Evolutionary conservation across 2,797 vertebrate species (phyloP).

Genomic region (Sus cebifrons): DNA sequence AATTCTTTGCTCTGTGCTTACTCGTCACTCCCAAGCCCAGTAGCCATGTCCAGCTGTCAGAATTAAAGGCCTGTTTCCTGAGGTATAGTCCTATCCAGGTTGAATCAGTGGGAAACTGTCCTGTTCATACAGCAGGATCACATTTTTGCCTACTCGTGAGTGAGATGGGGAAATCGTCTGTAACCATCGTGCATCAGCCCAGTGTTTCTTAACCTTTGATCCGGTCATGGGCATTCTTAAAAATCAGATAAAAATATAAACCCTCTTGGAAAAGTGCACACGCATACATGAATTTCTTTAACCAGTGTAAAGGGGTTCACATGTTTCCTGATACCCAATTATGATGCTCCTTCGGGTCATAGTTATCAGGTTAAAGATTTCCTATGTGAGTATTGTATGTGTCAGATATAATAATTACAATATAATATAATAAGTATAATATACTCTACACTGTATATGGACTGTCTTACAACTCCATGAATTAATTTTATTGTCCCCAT

Average conservation of each 20-base stretch:
- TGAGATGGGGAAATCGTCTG: not conserved
- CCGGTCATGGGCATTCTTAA: not conserved
- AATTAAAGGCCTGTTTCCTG: not conserved
- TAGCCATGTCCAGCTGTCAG: not conserved
- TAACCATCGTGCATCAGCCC: not conserved
- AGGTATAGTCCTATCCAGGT: not conserved
- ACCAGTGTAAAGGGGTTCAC: not conserved
- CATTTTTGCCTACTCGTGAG: not conserved
- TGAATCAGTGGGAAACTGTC: not conserved
- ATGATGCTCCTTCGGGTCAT: not conserved
- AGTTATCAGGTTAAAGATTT: not conserved
- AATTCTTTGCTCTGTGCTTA: not conserved
- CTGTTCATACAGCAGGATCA: not conserved
- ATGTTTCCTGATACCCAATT: not conserved
- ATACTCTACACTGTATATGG: slow-evolving; percentile 37
- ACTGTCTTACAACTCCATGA: not conserved
- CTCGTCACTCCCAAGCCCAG: not conserved
- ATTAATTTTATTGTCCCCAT: slow-evolving; percentile 43
- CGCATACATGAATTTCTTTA: not conserved
- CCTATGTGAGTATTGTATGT: not conserved
- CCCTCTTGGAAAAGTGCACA: not conserved
- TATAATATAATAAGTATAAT: not conserved
- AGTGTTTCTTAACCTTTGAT: not conserved
- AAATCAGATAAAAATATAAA: slow-evolving; percentile 18
- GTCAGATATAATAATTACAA: not conserved